These are phyloP conservation scores for Odontocolon sp. DNA, from an alignment of 2,888 invertebrate species.

Conservation along the genomic window DNA sequence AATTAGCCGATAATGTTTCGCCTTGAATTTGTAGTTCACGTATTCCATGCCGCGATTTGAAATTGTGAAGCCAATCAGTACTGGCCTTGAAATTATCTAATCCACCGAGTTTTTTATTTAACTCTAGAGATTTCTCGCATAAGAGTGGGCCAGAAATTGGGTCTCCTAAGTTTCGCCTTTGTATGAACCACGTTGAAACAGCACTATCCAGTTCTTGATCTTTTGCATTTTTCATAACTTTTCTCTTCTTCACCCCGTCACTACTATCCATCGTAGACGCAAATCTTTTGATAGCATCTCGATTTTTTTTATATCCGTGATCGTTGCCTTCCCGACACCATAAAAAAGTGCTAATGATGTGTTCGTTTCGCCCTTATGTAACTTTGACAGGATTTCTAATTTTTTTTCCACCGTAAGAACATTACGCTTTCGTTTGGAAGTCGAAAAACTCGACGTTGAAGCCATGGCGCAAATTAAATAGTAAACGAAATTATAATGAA, in stretches of 20 bases:
- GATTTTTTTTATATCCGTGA: neutral
- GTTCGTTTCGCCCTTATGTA: neutral
- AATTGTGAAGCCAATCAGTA: constrained; percentile 58
- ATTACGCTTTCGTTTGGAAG: neutral
- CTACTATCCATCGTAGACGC: neutral
- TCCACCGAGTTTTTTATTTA: constrained; percentile 31
- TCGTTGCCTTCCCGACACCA: neutral
- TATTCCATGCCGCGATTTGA: constrained; percentile 30
- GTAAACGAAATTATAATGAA: constrained; percentile 20
- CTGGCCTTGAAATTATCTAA: constrained; percentile 41
- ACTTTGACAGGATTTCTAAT: neutral
- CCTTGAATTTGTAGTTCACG: neutral
- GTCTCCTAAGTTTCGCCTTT: constrained; percentile 59
- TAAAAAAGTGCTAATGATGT: neutral
- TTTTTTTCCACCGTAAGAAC: neutral
- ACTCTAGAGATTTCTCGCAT: constrained; percentile 42
- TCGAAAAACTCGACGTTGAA: neutral
- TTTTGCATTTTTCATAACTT: constrained; percentile 57
- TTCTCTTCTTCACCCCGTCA: constrained; percentile 33
- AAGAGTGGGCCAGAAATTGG: constrained; percentile 58
- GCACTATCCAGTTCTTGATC: constrained; percentile 65
- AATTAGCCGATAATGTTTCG: constrained; percentile 11
- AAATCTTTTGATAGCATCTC: neutral
- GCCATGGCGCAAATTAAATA: neutral
- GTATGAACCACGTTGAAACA: constrained; percentile 64